Percentiles rank a stretch among this genome's conserved stretches.
phyloP scores from a whole-genome alignment of 2,113 vertebrate genomes.

The Megaceryle torquata region DNA sequence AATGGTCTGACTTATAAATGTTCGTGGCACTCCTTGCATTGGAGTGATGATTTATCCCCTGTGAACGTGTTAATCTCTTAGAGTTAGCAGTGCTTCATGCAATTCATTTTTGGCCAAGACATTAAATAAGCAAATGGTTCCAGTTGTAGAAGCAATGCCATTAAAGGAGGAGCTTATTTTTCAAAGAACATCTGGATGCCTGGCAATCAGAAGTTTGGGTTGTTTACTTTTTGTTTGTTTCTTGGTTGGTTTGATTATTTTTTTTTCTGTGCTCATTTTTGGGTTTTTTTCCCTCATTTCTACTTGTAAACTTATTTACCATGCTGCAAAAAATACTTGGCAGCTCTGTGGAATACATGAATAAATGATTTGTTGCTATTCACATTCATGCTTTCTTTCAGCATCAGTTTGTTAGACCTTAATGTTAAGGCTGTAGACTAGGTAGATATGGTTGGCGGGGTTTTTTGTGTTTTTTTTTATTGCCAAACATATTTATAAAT shows the following conservation, averaged over 20 bases:
- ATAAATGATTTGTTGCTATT: background rate
- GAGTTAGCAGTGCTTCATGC: background rate
- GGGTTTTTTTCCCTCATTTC: background rate
- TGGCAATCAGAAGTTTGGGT: background rate
- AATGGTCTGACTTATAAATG: background rate
- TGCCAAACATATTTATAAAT: background rate
- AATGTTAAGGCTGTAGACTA: background rate
- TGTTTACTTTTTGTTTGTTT: background rate
- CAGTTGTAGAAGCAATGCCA: background rate
- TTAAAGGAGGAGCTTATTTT: background rate
- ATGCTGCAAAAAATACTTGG: background rate
- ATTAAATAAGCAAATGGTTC: background rate
- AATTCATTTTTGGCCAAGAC: background rate
- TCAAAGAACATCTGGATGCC: background rate
- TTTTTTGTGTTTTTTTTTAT: background rate
- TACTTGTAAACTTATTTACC: background rate
- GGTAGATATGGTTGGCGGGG: background rate
- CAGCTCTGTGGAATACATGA: background rate
- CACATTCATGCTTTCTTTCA: background rate
- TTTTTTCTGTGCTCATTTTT: background rate
- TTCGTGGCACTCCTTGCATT: background rate
- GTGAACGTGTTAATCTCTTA: background rate
- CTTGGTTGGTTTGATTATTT: background rate
- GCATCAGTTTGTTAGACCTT: background rate
- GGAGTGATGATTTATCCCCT: background rate